These are phyloP conservation scores for Dicycla oo DNA, from an alignment of 2,888 invertebrate genomes.

Conservation along the genomic window DNA sequence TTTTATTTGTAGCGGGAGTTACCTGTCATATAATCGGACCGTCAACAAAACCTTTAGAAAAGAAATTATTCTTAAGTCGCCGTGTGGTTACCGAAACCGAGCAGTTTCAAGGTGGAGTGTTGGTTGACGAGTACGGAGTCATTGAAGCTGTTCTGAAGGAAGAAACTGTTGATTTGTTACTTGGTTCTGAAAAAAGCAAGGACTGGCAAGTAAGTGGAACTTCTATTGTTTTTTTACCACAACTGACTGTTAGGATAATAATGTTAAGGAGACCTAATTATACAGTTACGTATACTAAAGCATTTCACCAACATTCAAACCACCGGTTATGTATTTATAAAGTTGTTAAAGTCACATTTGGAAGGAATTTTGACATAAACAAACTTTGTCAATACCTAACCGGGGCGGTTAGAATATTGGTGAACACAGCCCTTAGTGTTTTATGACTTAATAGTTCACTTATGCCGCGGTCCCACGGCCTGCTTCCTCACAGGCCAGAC, in stretches of 20 bases:
- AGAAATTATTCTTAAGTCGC: conserved; percentile 81
- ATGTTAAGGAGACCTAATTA: conserved; percentile 3
- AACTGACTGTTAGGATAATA: neutral
- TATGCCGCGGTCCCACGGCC: no score
- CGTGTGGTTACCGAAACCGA: conserved; percentile 87
- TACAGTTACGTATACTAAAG: no score
- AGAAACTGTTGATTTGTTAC: conserved; percentile 76
- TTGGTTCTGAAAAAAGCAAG: conserved; percentile 65
- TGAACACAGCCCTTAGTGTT: no score
- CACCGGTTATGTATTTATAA: no score
- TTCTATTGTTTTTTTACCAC: neutral
- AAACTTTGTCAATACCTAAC: no score
- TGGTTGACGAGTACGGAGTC: conserved; percentile 90
- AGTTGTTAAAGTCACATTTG: no score
- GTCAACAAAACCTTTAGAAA: conserved; percentile 57
- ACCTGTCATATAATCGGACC: conserved; percentile 49
- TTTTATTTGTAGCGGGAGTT: conserved; percentile 55
- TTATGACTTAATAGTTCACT: no score
- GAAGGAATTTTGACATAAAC: no score
- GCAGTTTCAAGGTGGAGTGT: conserved; percentile 90
- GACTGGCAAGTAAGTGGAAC: conserved; percentile 54
- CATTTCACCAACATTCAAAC: no score
- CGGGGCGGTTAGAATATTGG: no score
- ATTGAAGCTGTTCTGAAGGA: conserved; percentile 89
- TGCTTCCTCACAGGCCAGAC: no score